phyloP scores from a whole-genome alignment of 2,888 invertebrate species.

The Heteropelma amictum region DNA sequence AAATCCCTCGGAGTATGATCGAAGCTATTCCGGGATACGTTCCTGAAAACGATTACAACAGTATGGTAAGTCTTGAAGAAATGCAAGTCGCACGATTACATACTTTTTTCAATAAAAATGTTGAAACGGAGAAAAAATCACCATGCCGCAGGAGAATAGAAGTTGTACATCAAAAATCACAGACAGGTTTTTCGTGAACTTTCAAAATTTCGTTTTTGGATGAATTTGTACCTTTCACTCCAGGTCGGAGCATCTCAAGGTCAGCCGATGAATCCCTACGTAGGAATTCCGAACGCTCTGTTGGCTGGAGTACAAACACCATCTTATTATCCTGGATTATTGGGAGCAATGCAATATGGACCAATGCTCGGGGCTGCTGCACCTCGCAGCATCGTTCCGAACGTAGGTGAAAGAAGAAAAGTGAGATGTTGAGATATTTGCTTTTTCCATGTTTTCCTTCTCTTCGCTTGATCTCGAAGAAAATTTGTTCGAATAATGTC shows the following conservation, averaged over 20 bases:
- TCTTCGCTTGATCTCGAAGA: not conserved
- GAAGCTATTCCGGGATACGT: not conserved
- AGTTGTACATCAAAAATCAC: too few species aligned
- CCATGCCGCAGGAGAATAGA: too few species aligned
- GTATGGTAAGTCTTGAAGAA: not conserved
- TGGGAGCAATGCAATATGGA: slow-evolving; percentile 1
- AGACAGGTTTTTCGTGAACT: not conserved
- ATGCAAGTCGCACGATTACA: not conserved
- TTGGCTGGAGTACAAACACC: slow-evolving; percentile 13
- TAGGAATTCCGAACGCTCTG: slow-evolving; percentile 11
- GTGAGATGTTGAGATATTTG: slow-evolving; percentile 7
- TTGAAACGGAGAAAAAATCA: too few species aligned
- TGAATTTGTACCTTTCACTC: not conserved
- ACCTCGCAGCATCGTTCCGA: not conserved
- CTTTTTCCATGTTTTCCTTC: not conserved
- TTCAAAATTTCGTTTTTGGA: not conserved
- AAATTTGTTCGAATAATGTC: not conserved
- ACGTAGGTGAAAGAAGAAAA: not conserved
- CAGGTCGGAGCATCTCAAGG: not conserved
- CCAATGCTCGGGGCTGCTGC: slow-evolving; percentile 8
- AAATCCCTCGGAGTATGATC: not conserved
- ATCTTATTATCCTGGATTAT: not conserved
- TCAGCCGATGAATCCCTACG: not conserved
- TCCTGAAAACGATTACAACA: not conserved
- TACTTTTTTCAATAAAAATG: too few species aligned